phyloP scores from a whole-genome alignment of 2,888 invertebrate species.

The Epinotia nisella region DNA sequence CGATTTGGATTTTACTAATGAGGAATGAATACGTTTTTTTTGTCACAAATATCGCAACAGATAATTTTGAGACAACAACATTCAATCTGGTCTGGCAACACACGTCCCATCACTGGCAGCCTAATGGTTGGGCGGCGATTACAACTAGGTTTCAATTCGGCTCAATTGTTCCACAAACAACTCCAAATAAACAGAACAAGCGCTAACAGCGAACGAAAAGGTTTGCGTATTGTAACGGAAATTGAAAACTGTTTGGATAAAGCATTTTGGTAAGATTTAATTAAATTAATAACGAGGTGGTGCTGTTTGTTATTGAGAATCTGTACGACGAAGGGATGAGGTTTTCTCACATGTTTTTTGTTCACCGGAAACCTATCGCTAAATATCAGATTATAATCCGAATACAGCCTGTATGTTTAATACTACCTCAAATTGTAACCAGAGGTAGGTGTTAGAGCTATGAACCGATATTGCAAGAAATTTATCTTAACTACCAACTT shows the following conservation, averaged over 20 bases:
- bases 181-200: conserved; percentile 22
- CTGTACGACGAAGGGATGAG: no score
- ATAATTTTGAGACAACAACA: neutral
- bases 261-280: neutral
- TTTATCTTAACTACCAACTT: no score
- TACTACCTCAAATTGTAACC: no score
- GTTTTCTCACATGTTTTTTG: no score
- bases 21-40: neutral
- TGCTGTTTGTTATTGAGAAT: neutral
- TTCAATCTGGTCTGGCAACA: neutral
- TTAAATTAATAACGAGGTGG: neutral
- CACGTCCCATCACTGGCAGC: conserved; percentile 13
- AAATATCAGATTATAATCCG: no score
- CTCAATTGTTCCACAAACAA: conserved; percentile 39
- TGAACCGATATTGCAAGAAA: no score
- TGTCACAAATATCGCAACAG: neutral
- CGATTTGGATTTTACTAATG: no score
- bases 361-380: no score
- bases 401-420: no score
- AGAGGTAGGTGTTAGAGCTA: no score
- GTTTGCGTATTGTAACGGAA: conserved; percentile 19
- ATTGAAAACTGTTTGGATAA: conserved; percentile 6
- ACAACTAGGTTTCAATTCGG: conserved; percentile 42
- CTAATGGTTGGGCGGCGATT: conserved; percentile 32
- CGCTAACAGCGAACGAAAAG: conserved; percentile 22